These are phyloP conservation scores for Phengaris arion DNA, from an alignment of 2,888 invertebrate genomes.

Conservation along the genomic window DNA sequence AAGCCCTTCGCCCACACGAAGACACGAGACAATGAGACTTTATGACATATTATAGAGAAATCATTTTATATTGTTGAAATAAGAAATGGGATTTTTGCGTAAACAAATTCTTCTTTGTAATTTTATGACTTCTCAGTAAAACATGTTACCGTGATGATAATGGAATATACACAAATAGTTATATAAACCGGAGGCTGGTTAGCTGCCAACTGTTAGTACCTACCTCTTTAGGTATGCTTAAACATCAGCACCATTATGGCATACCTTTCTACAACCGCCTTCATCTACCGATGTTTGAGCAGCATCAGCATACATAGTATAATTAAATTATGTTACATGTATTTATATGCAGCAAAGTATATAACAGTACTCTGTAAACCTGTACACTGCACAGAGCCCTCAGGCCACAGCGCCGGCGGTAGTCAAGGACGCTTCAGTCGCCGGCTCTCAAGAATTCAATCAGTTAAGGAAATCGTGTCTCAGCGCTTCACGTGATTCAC, in stretches of 20 bases:
- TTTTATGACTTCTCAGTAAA: neutral
- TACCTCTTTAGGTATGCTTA: too few relatives aligned
- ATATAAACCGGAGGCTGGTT: too few relatives aligned
- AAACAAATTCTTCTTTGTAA: neutral
- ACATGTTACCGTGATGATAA: neutral
- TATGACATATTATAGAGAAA: neutral
- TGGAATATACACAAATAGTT: too few relatives aligned
- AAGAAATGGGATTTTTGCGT: slow-evolving; percentile 21
- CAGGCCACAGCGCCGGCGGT: neutral
- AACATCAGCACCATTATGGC: too few relatives aligned
- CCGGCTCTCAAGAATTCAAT: slow-evolving; percentile 20
- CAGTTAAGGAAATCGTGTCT: slow-evolving; percentile 24
- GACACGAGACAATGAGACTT: slow-evolving; percentile 8
- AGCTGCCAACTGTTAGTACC: too few relatives aligned
- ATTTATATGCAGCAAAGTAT: neutral
- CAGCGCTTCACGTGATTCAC: neutral
- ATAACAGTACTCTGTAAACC: neutral
- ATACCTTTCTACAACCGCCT: too few relatives aligned
- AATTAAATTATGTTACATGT: too few relatives aligned
- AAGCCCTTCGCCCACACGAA: too few relatives aligned
- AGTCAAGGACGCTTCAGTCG: slow-evolving; percentile 14
- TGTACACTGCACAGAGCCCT: slow-evolving; percentile 6
- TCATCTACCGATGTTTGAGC: too few relatives aligned
- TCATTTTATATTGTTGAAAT: slow-evolving; percentile 3
- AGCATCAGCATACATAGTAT: too few relatives aligned